Conservation (phyloP, 2,888 invertebrate species). For the Trichacis sp. region DNA sequence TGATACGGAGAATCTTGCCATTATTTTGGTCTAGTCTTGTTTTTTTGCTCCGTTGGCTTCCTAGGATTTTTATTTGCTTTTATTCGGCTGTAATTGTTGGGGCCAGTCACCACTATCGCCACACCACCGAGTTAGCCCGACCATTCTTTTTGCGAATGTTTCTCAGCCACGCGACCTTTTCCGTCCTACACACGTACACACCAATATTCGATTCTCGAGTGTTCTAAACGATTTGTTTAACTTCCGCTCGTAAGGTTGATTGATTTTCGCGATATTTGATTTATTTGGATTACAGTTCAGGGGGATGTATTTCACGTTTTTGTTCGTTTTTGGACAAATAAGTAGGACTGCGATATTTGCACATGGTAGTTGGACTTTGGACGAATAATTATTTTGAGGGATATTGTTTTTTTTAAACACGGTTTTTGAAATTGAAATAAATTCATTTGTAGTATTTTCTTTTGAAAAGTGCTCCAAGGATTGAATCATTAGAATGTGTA, state of each 20-base stretch:
- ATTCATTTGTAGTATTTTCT: no score
- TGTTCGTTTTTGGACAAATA: no score
- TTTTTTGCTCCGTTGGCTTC: constrained; percentile 49
- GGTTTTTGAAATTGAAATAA: no score
- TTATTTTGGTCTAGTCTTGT: constrained; percentile 66
- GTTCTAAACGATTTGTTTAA: not conserved
- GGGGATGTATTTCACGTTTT: no score
- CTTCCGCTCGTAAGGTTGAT: not conserved
- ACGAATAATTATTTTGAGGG: no score
- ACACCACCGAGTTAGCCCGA: constrained; percentile 60
- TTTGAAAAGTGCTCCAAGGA: no score
- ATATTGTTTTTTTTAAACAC: no score
- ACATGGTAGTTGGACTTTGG: no score
- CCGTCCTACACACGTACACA: constrained; percentile 4
- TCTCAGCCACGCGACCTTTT: constrained; percentile 65
- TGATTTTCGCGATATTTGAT: not conserved
- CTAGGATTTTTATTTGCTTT: constrained; percentile 61
- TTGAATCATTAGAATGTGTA: no score
- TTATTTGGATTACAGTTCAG: no score
- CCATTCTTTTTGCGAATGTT: constrained; percentile 65
- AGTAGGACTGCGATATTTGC: no score
- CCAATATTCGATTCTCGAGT: constrained; percentile 3
- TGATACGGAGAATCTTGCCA: constrained; percentile 61
- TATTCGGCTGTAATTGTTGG: constrained; percentile 67
- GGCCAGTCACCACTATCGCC: constrained; percentile 68